Percentiles rank a stretch among this genome's conserved stretches.
Conservation (phyloP, 1,140 invertebrate species). For the Linepithema humile region DNA sequence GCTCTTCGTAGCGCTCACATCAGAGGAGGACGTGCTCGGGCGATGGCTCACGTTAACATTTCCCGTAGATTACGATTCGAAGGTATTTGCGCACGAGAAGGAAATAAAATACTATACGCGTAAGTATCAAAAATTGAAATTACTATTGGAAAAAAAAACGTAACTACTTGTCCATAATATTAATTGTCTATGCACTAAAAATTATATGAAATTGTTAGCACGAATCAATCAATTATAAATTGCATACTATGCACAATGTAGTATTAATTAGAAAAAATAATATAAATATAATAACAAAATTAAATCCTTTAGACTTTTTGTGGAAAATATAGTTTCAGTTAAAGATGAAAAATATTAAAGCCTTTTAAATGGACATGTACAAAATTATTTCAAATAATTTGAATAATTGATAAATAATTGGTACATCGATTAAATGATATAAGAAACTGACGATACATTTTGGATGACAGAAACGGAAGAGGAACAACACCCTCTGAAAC, state of each 20-base stretch:
- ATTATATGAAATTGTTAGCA: neutral
- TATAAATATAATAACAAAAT: no score
- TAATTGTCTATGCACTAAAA: no score
- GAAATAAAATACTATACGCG: conserved; percentile 89
- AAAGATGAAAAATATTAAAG: no score
- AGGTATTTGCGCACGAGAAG: conserved; percentile 85
- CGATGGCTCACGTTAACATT: conserved; percentile 92
- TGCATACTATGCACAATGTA: neutral
- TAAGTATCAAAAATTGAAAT: conserved; percentile 82
- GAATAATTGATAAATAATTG: no score
- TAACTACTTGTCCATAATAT: neutral
- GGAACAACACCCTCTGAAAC: conserved; percentile 85
- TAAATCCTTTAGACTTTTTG: neutral
- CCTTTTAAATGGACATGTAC: no score
- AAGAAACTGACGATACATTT: conserved; percentile 31
- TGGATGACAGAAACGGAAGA: conserved; percentile 85
- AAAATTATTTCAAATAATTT: no score
- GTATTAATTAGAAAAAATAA: no score
- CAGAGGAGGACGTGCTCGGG: conserved; percentile 89
- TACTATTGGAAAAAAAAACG: neutral
- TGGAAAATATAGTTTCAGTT: neutral
- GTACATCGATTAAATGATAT: no score
- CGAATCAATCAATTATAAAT: neutral
- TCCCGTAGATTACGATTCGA: conserved; percentile 89
- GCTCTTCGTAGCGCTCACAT: conserved; percentile 92